Conservation (phyloP, 2,797 vertebrate genomes). For the Anas bahamensis region DNA sequence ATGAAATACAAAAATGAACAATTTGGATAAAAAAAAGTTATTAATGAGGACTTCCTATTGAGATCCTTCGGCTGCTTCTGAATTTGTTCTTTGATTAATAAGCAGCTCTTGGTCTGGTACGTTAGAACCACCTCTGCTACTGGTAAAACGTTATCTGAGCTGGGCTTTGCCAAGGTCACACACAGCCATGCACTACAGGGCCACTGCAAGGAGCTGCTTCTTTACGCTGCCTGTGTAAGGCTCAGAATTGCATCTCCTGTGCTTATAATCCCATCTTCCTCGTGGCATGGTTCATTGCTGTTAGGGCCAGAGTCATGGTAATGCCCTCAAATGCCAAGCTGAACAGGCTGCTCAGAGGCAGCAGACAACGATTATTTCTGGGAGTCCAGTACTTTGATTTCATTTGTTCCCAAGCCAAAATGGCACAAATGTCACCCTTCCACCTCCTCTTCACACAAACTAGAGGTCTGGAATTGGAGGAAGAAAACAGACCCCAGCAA, state of each 20-base stretch:
- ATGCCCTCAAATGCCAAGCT: background rate
- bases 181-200: background rate
- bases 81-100: constrained; percentile 2
- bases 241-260: background rate
- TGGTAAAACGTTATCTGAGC: background rate
- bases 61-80: background rate
- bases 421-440: background rate
- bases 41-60: background rate
- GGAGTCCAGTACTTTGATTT: background rate
- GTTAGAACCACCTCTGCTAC: background rate
- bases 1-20: background rate
- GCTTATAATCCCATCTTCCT: background rate
- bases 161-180: background rate
- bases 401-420: background rate
- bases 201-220: background rate
- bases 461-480: background rate
- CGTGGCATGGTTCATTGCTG: background rate
- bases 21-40: background rate
- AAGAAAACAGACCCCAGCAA: background rate
- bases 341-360: background rate
- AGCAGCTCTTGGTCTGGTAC: background rate
- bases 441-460: background rate
- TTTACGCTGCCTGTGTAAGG: background rate
- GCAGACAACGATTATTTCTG: background rate
- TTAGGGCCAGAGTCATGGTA: background rate